Evolutionary conservation across 1,140 invertebrate genomes (phyloP), one percentile per base, ranked within the genome.

Genomic region (Panagrolaimus sp.): DNA sequence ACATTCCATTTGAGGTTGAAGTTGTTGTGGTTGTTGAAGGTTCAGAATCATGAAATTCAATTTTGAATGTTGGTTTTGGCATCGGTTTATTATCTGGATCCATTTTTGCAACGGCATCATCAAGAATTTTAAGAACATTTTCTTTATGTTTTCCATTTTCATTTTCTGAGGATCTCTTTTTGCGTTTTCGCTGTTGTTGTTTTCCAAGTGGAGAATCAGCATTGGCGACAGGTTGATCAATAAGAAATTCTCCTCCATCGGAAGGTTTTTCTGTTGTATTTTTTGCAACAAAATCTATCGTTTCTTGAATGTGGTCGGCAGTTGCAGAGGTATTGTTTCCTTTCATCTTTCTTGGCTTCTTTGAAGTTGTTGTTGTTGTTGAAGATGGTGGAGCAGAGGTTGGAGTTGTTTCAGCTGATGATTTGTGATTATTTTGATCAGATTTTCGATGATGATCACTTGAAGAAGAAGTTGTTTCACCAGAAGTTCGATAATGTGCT

Each of bases 251-350:
- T 28, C 17, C 52, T 1, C 21, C 28, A 28, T 28, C 28, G 14
- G 52, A 58, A 21, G 21, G 10, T 28, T n/a, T 10, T 21, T 21
- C 21, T 26, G 52, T 58, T 12, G 21, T 28, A 28, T 21, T 28
- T 58, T 28, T 21, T 3, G 52, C 52, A 58, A 58, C 52, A 58
- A 21, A 26, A 28, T 58, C 52, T n/a, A 58, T 58, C 17, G 52
- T 58, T 21, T 58, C 52, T 14, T 58, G 52, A 12, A 58, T 58
- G 17, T 58, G 52, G 17, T 58, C 52, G 15, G 52, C 52, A 21
- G 17, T 28, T 21, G 14, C 52, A 21, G 52, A 12, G 4, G 12
- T 28, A 0, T 26, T 10, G 17, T n/a, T 10, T 28, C 14, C 28
- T 15, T 52, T 52, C 9, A 52, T 24, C 17, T 21, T 58, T 21